Evolutionary conservation across 2,113 vertebrate genomes (phyloP).

Genomic region (Datnioides undecimradiatus): DNA sequence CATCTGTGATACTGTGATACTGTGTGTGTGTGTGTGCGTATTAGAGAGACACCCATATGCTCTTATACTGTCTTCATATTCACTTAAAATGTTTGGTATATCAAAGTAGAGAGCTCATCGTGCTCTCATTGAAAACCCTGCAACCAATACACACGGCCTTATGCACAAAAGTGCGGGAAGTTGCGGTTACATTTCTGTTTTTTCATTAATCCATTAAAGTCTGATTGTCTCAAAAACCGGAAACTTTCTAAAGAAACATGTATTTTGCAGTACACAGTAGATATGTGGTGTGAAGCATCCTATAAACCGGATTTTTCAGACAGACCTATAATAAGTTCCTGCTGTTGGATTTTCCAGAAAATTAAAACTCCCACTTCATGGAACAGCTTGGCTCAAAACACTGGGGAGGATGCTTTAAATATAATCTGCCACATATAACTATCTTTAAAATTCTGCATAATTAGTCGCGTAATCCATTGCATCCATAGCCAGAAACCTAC

Average conservation of each 20-base stretch:
- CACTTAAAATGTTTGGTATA: conserved; percentile 23
- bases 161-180: not conserved
- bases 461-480: not conserved
- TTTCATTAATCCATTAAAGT: not conserved
- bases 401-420: not conserved
- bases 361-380: conserved; percentile 29
- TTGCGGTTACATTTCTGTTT: not conserved
- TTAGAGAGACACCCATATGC: conserved; percentile 12
- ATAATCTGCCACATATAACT: not conserved
- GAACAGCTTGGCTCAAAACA: not conserved
- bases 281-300: not conserved
- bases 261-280: not conserved
- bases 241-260: not conserved
- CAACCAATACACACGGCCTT: not conserved
- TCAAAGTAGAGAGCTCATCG: not conserved
- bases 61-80: not conserved
- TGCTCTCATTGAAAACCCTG: not conserved
- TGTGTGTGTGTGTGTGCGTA: not conserved
- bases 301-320: conserved; percentile 8
- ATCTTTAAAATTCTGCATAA: not conserved
- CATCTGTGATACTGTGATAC: conserved; percentile 42
- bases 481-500: not conserved
- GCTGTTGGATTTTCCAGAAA: conserved; percentile 20
- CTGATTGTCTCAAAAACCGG: conserved; percentile 1
- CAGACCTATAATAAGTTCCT: conserved; percentile 19